Evolutionary conservation across 2,797 vertebrate genomes (phyloP).

Genomic region (Neosalanx taihuensis): DNA sequence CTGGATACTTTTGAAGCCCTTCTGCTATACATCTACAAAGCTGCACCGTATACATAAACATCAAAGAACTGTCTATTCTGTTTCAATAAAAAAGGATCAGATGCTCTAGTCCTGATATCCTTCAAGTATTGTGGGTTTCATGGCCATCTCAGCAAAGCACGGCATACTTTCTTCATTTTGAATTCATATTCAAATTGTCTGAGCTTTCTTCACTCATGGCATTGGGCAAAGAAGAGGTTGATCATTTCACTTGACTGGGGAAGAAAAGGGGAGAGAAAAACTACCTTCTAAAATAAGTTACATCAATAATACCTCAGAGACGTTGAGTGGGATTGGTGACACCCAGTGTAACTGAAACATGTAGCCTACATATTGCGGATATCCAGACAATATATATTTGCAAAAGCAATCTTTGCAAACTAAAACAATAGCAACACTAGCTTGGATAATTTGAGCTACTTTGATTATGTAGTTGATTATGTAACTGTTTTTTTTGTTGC

Average conservation of each 20-base stretch:
- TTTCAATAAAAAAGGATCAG: slow-evolving; percentile 22
- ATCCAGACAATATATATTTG: not conserved
- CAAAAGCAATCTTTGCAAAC: too few species aligned
- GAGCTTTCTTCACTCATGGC: not conserved
- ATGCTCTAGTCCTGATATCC: slow-evolving; percentile 25
- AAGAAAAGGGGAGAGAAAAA: not conserved
- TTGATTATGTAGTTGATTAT: too few species aligned
- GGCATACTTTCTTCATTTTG: slow-evolving; percentile 11
- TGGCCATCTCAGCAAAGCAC: slow-evolving; percentile 21
- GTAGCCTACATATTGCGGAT: not conserved
- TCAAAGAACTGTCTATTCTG: slow-evolving; percentile 44
- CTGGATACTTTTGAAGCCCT: not conserved
- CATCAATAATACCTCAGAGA: not conserved
- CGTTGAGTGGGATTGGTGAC: not conserved
- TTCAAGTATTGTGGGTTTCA: slow-evolving; percentile 25
- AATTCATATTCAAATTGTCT: slow-evolving; percentile 21
- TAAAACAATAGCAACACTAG: too few species aligned
- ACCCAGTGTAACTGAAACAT: not conserved
- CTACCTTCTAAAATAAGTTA: not conserved
- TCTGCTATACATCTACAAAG: slow-evolving; percentile 9
- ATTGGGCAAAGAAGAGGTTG: not conserved
- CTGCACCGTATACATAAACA: slow-evolving; percentile 23
- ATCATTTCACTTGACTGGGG: not conserved
- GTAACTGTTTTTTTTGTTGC: too few species aligned
- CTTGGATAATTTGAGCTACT: too few species aligned